A percentile compares a stretch with the other conserved stretches of the same genome.
These are phyloP conservation scores for Pocillopora grandis DNA, from an alignment of 92 coral and sea anemone genomes.

Conservation along the genomic window DNA sequence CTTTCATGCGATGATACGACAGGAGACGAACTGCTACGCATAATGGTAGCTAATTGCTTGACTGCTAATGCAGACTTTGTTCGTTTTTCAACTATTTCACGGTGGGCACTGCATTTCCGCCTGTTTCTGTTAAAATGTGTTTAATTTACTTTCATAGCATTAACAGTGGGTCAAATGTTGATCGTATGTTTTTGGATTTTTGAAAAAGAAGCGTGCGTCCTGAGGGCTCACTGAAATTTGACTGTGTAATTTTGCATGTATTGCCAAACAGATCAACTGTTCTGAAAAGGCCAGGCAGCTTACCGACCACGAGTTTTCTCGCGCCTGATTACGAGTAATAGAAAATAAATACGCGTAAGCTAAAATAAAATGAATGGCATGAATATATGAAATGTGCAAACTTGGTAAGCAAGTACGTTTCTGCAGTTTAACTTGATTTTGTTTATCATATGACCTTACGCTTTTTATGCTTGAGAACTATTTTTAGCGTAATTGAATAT, in stretches of 20 bases:
- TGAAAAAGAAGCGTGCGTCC: neutral
- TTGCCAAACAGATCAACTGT: constrained; percentile 15
- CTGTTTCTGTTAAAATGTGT: constrained; percentile 15
- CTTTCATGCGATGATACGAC: too few species aligned
- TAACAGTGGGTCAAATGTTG: constrained; percentile 15
- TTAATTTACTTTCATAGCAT: constrained; percentile 3
- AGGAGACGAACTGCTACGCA: constrained; percentile 9
- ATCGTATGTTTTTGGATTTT: constrained; percentile 34
- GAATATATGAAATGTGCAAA: constrained; percentile 9
- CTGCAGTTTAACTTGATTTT: constrained; percentile 21
- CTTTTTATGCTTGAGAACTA: neutral
- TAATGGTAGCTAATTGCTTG: constrained; percentile 9
- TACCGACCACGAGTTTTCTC: constrained; percentile 6
- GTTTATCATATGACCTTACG: constrained; percentile 2
- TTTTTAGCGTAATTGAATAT: constrained; percentile 4
- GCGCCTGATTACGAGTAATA: neutral
- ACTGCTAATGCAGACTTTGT: constrained; percentile 17
- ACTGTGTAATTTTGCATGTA: constrained; percentile 27
- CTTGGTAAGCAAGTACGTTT: constrained; percentile 17
- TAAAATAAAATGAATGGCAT: neutral
- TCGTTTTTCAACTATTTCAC: constrained; percentile 6
- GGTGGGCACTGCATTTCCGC: too few species aligned
- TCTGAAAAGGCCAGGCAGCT: neutral
- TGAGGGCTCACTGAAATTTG: constrained; percentile 18
- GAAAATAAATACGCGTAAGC: neutral